These are phyloP conservation scores for Aphodius granarius DNA, from an alignment of 2,888 invertebrate species.

Conservation along the genomic window DNA sequence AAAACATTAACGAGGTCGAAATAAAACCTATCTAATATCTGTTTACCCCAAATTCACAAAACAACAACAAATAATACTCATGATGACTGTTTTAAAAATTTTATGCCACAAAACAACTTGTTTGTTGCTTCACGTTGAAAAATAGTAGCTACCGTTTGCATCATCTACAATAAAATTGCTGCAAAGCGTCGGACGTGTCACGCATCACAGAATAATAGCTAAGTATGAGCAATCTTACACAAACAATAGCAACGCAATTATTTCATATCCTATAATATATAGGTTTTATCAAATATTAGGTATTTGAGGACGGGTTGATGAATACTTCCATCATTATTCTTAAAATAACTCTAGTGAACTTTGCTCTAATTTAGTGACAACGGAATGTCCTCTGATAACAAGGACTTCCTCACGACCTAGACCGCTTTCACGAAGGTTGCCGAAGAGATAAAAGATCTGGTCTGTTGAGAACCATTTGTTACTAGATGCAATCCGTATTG, in stretches of 20 bases:
- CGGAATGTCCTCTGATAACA: constrained; percentile 12
- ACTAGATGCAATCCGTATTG: not conserved
- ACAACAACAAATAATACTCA: not conserved
- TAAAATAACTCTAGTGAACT: not conserved
- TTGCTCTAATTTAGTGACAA: not conserved
- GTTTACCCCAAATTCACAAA: too few species aligned
- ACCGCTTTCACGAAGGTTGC: not conserved
- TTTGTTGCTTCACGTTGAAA: not conserved
- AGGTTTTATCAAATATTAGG: too few species aligned
- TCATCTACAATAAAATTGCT: not conserved
- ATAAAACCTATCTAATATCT: too few species aligned
- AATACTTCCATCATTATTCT: too few species aligned
- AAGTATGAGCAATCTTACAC: not conserved
- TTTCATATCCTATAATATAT: too few species aligned
- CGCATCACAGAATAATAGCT: not conserved
- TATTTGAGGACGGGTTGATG: too few species aligned
- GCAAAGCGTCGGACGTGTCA: not conserved
- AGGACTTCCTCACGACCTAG: not conserved
- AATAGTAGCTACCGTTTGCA: not conserved
- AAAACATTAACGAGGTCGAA: too few species aligned
- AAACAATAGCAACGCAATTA: not conserved
- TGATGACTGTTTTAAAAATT: not conserved
- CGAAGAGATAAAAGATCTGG: not conserved
- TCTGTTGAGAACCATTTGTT: not conserved
- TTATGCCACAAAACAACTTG: not conserved